These are phyloP conservation scores for Desoria tigrina DNA, from an alignment of 2,888 invertebrate genomes.

Conservation along the genomic window DNA sequence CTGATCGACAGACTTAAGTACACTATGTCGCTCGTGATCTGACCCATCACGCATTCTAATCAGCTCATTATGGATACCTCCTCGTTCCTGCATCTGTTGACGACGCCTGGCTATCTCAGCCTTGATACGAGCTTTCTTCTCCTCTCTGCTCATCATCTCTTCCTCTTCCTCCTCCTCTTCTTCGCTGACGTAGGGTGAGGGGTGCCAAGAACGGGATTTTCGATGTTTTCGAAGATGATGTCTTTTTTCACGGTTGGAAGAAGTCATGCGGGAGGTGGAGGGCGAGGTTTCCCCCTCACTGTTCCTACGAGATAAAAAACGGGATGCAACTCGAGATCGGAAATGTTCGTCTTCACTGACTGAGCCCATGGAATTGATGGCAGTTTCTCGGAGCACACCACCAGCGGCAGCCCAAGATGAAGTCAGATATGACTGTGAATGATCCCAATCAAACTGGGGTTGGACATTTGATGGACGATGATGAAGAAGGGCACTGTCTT, in stretches of 20 bases:
- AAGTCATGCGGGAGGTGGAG: slow-evolving; percentile 26
- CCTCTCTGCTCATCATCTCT: slow-evolving; percentile 62
- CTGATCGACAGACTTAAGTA: slow-evolving; percentile 59
- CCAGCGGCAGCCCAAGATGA: slow-evolving; percentile 56
- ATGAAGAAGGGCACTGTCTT: slow-evolving; percentile 55
- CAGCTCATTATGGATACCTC: slow-evolving; percentile 61
- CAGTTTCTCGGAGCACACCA: slow-evolving; percentile 57
- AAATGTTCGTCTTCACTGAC: slow-evolving; percentile 54
- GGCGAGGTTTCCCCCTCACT: slow-evolving; percentile 53
- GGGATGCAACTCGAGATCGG: slow-evolving; percentile 48
- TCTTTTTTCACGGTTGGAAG: slow-evolving; percentile 46
- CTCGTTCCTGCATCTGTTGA: slow-evolving; percentile 64
- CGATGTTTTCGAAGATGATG: slow-evolving; percentile 54
- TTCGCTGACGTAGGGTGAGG: slow-evolving; percentile 59
- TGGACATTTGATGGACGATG: slow-evolving; percentile 31
- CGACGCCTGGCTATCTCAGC: slow-evolving; percentile 66
- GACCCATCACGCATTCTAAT: slow-evolving; percentile 56
- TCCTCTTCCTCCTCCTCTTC: slow-evolving; percentile 58
- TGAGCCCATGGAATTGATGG: slow-evolving; percentile 56
- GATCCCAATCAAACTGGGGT: slow-evolving; percentile 55
- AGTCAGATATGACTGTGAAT: slow-evolving; percentile 56
- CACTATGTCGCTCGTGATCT: slow-evolving; percentile 53
- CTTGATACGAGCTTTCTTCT: slow-evolving; percentile 64
- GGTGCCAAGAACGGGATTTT: slow-evolving; percentile 61
- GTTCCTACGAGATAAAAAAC: slow-evolving; percentile 48